Evolutionary conservation across 30 jellyfish, hydroid and myxozoan species (phyloP).

Genomic region (Hydractinia echinata): DNA sequence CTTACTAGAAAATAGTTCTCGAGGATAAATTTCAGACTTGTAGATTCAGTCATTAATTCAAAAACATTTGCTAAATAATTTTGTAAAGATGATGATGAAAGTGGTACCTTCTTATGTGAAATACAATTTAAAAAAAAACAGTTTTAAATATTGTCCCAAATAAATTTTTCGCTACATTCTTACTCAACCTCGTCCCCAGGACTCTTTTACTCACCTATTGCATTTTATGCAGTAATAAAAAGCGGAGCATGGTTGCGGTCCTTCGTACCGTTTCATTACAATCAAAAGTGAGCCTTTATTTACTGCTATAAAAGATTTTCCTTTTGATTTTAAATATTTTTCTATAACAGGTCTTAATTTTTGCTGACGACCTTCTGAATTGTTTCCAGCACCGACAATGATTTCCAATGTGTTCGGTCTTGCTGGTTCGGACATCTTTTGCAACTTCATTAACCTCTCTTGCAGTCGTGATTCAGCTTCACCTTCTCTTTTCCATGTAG

Average conservation of each 20-base stretch:
- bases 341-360: conserved; percentile 1
- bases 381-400: background rate
- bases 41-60: no score
- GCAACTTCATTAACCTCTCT: background rate
- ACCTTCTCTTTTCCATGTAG: background rate
- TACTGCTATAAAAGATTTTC: background rate
- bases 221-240: background rate
- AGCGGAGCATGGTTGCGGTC: background rate
- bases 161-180: no score
- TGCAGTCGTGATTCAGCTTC: background rate
- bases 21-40: no score
- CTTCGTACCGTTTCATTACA: background rate
- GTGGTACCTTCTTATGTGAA: no score
- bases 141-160: no score
- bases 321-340: background rate
- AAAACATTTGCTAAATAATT: no score
- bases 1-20: no score
- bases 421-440: background rate
- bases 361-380: background rate
- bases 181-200: no score
- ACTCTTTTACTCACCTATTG: background rate
- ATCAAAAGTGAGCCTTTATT: conserved; percentile 13
- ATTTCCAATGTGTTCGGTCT: background rate
- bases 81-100: no score
- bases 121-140: no score